These are phyloP conservation scores for Ctenodactylus gundi DNA, from an alignment of 2,113 vertebrate genomes.

Conservation along the genomic window DNA sequence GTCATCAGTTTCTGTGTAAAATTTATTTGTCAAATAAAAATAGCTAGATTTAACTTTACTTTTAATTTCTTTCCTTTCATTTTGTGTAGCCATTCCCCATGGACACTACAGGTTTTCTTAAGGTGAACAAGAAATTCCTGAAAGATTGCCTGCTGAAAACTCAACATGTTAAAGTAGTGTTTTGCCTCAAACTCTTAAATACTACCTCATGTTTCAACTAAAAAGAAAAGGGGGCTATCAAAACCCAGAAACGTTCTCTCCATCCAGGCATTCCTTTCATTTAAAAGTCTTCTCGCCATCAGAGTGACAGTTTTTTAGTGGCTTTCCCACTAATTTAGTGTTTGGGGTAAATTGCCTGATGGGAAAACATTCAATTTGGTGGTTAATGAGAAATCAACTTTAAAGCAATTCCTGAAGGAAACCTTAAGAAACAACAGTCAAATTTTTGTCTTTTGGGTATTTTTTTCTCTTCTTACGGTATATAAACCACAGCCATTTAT, in stretches of 20 bases:
- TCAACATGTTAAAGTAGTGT: background rate
- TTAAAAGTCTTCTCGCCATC: conserved; percentile 7
- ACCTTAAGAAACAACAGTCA: conserved; percentile 19
- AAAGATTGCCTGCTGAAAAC: background rate
- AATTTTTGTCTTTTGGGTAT: background rate
- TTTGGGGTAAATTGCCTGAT: conserved; percentile 30
- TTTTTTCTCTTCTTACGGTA: background rate
- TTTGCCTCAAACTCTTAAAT: conserved; percentile 22
- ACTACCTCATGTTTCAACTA: background rate
- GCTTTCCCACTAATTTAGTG: conserved; percentile 26
- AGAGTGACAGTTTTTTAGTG: conserved; percentile 26
- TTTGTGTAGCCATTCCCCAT: background rate
- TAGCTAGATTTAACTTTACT: background rate
- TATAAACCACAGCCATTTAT: background rate
- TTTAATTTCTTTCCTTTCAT: background rate
- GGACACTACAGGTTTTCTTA: background rate
- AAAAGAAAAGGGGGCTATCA: background rate
- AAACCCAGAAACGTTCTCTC: background rate
- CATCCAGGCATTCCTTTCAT: background rate
- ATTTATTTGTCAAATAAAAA: background rate
- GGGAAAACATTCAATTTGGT: conserved; percentile 61
- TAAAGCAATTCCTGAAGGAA: conserved; percentile 52
- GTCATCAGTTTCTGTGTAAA: background rate
- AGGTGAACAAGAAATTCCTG: background rate
- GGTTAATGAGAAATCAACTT: conserved; percentile 61